These are phyloP conservation scores for Bambusicola thoracicus DNA, from an alignment of 2,113 vertebrate species.

Conservation along the genomic window DNA sequence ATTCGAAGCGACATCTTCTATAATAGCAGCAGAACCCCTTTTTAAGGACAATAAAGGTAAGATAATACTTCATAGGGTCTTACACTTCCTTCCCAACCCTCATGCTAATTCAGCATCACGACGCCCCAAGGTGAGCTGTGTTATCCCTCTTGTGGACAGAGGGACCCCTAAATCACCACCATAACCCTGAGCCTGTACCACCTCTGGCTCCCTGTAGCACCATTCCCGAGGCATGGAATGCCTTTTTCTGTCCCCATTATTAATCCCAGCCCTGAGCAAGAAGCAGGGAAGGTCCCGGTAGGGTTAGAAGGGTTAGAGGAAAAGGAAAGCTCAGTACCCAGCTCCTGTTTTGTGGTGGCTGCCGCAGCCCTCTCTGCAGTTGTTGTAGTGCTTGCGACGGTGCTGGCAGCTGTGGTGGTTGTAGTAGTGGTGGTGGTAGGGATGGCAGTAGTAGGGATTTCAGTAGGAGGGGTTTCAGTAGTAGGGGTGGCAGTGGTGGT, in stretches of 20 bases:
- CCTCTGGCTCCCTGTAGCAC: neutral
- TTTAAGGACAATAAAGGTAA: fast-evolving
- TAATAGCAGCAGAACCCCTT: neutral
- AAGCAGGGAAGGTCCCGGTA: neutral
- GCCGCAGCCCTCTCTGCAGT: slow-evolving; percentile 73
- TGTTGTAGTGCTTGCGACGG: slow-evolving; percentile 59
- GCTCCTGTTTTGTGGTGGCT: slow-evolving; percentile 76
- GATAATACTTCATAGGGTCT: neutral
- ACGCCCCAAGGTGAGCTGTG: neutral
- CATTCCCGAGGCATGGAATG: fast-evolving
- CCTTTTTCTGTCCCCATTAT: fast-evolving
- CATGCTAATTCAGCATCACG: neutral
- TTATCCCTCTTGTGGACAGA: neutral
- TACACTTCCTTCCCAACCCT: neutral
- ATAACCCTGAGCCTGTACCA: fast-evolving
- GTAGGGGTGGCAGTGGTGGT: slow-evolving; percentile 24
- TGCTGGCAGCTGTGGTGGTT: slow-evolving; percentile 48
- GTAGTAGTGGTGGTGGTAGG: neutral
- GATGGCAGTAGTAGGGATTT: slow-evolving; percentile 48
- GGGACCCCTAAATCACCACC: fast-evolving
- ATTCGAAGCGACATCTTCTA: neutral
- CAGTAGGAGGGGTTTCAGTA: slow-evolving; percentile 19
- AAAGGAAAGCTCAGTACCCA: slow-evolving; percentile 73
- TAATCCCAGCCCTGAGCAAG: neutral
- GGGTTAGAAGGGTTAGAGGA: slow-evolving; percentile 22